Base-by-base conservation (phyloP, 1,140 invertebrate species). In the Matsumurasca onukii region DNA sequence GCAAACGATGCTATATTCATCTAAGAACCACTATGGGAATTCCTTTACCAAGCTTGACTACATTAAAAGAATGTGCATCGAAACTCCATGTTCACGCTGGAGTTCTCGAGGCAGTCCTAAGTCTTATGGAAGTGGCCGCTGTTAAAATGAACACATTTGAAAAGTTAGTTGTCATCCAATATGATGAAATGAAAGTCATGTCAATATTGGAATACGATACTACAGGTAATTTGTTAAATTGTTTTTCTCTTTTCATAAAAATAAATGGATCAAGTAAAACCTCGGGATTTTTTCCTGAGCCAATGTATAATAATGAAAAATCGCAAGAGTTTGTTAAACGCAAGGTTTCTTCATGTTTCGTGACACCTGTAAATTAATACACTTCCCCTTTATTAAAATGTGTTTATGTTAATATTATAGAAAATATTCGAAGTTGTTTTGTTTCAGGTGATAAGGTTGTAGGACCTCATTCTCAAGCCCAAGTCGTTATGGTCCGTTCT, bases 121-220 rank as follows among this genome's bases (percentile, higher is more conserved):
- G 30, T 0, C 13, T 49, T 13, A 34, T 45, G 2, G 62, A 65
- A 65, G 27, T 30, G 30, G 59, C 59, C n/a, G 3, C 59, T 12
- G 31, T n/a, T 1, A 62, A 5, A 62, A 62, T 74, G 55, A 66
- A 48, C 24, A 30, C 48, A 13, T 55, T 67, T 9, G 70, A 78
- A 66, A 77, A 75, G 73, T 17, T 72, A 15, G 66, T 71, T 24
- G 72, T 79, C 2, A 12, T 79, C 25, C 68, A 72, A 30, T 78
- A 74, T 63, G 75, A 76, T 62, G 71, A 79, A 74, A 69, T 79
- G 31, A 75, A 77, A 71, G 63, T 78, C 0, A 74, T 73, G 69
- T 65, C 62, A 63, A 48, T 68, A 2, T 76, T 76, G 15, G 76
- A 80, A 70, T 80, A 79, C 71, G 74, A 80, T 64, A 55, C 67